A percentile compares a stretch with the other conserved stretches of the same genome.
Evolutionary conservation across 2,797 vertebrate genomes (phyloP).

Genomic region (Protonibea diacanthus): DNA sequence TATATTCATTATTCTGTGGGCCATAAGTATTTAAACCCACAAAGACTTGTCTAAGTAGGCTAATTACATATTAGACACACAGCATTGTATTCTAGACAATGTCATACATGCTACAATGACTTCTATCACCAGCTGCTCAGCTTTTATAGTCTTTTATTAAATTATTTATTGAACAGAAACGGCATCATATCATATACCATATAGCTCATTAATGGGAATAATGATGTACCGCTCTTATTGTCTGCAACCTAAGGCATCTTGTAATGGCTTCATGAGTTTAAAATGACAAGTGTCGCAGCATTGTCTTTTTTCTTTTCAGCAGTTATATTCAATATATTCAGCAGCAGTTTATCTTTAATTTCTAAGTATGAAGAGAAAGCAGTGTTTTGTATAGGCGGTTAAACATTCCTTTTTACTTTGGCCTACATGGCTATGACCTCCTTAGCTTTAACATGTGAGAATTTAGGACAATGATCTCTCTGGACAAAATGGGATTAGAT

Average conservation of each 20-base stretch:
- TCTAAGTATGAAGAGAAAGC: neutral
- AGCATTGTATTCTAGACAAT: no score
- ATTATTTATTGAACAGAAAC: no score
- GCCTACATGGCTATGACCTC: constrained; percentile 15
- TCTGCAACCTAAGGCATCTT: constrained; percentile 3
- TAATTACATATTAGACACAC: no score
- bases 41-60: no score
- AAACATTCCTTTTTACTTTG: constrained; percentile 11
- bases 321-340: neutral
- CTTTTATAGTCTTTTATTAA: no score
- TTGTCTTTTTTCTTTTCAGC: neutral
- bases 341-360: neutral
- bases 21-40: no score
- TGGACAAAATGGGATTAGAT: neutral
- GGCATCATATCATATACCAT: no score
- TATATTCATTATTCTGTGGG: no score
- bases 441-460: neutral
- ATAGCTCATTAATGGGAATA: constrained; percentile 10
- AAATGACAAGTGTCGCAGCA: neutral
- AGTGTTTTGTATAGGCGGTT: neutral
- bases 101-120: no score
- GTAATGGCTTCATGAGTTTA: neutral
- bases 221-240: neutral
- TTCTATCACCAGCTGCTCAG: no score
- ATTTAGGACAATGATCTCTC: neutral